Conservation (phyloP, 2,113 vertebrate species). For the Ailurus styani region DNA sequence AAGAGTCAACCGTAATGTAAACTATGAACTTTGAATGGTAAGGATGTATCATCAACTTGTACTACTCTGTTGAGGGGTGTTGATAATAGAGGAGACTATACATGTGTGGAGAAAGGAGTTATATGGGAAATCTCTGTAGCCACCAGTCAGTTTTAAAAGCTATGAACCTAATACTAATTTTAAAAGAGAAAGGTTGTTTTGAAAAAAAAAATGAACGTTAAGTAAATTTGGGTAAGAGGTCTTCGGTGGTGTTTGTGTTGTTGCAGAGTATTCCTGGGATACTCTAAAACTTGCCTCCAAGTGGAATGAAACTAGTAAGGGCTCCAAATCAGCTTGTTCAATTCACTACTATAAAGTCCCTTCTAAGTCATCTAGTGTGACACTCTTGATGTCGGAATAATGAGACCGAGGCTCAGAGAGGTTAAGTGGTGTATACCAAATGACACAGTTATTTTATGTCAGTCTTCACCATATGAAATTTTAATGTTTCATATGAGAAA, state of each 20-base stretch:
- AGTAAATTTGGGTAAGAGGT: neutral
- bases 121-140: neutral
- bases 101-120: neutral
- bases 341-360: neutral
- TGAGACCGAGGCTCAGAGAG: neutral
- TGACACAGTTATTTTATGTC: neutral
- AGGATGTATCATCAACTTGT: neutral
- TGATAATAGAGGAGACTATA: neutral
- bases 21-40: neutral
- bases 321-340: neutral
- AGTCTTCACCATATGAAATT: neutral
- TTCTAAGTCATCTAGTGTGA: neutral
- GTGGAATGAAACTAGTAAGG: neutral
- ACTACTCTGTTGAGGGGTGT: neutral
- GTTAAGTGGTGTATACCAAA: neutral
- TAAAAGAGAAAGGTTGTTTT: neutral
- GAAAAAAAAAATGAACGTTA: neutral
- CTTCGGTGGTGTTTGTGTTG: neutral
- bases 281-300: neutral
- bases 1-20: neutral
- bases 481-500: neutral
- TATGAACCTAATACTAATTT: neutral
- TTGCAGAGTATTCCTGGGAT: neutral
- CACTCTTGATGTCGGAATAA: neutral
- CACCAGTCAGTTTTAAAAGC: neutral